Conservation (phyloP, 2,797 vertebrate species). For the Malurus splendens region DNA sequence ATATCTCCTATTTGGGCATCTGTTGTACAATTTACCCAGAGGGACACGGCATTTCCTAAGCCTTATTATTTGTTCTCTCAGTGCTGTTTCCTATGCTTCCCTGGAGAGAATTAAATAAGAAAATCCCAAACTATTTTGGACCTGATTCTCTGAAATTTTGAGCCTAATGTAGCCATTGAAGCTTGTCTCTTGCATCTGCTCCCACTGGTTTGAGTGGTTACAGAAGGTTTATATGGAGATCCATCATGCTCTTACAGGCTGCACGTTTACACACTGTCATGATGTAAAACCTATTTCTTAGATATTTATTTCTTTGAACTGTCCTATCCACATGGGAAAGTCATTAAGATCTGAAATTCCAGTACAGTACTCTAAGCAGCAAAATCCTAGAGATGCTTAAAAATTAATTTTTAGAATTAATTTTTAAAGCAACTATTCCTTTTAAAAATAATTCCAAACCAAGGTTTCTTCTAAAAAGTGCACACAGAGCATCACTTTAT, state of each 20-base stretch:
- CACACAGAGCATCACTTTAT: background rate
- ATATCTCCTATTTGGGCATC: background rate
- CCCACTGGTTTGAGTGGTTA: background rate
- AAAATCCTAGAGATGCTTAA: background rate
- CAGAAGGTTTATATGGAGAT: background rate
- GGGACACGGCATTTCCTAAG: background rate
- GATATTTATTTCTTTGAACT: background rate
- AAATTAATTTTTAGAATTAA: background rate
- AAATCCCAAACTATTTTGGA: background rate
- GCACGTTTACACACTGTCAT: background rate
- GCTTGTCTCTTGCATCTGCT: background rate
- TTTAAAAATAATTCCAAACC: background rate
- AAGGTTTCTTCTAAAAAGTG: background rate
- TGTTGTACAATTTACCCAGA: background rate
- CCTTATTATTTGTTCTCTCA: background rate
- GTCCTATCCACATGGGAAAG: background rate
- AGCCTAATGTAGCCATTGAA: background rate
- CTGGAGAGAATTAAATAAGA: background rate
- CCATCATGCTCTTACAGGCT: background rate
- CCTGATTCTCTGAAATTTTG: background rate
- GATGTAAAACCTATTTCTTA: background rate
- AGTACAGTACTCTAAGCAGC: background rate
- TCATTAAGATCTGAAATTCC: background rate
- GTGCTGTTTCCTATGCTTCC: background rate
- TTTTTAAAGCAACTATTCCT: background rate